These are phyloP conservation scores for Agonopterix arenella DNA, from an alignment of 2,888 invertebrate species.

Conservation along the genomic window DNA sequence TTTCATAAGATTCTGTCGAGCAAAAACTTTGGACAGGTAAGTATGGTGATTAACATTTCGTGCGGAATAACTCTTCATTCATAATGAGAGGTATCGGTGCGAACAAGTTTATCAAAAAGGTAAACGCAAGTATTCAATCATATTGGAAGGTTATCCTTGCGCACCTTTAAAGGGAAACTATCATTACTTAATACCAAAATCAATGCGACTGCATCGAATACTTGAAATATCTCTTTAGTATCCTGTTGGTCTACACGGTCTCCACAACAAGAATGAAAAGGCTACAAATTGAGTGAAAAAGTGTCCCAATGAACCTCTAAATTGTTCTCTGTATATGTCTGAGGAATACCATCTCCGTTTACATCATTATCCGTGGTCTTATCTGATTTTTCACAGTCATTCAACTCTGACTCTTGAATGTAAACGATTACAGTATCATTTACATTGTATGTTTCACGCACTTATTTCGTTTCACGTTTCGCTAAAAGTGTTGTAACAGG, in stretches of 20 bases:
- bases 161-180: conserved; percentile 12
- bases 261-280: conserved; percentile 37
- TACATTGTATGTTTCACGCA: conserved; percentile 28
- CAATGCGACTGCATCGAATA: conserved; percentile 23
- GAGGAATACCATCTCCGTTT: conserved; percentile 39
- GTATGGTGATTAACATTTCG: conserved; percentile 59
- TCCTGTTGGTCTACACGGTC: conserved; percentile 18
- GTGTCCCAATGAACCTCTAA: conserved; percentile 51
- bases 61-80: conserved; percentile 38
- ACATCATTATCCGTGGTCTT: conserved; percentile 38
- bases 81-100: conserved; percentile 55
- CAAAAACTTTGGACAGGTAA: conserved; percentile 43
- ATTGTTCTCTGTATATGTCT: conserved; percentile 48
- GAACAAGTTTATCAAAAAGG: conserved; percentile 63
- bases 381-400: conserved; percentile 34
- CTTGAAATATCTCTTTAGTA: conserved; percentile 28
- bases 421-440: conserved; percentile 36
- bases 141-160: conserved; percentile 19
- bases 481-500: conserved; percentile 44
- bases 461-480: conserved; percentile 34
- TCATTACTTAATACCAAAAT: conserved; percentile 33
- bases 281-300: conserved; percentile 55
- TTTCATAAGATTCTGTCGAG: conserved; percentile 40
- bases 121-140: conserved; percentile 44
- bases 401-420: conserved; percentile 39